Base-by-base conservation (phyloP, 2,797 vertebrate genomes). In the Melopsittacus undulatus region DNA sequence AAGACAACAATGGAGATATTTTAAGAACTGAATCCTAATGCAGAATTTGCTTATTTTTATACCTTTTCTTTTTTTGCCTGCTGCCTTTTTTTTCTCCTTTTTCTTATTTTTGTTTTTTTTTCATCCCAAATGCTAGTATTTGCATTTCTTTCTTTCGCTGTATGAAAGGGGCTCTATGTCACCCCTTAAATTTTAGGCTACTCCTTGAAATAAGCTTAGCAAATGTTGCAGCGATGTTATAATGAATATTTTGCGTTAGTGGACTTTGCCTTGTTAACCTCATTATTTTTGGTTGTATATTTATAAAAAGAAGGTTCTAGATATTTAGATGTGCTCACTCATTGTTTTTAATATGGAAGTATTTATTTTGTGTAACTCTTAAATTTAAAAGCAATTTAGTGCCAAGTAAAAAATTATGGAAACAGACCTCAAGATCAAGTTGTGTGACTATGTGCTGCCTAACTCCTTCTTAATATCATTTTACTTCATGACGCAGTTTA, bases 1-100 rank as follows among this genome's bases (percentile, higher is more conserved):
- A 64, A 80, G 79, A 77, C 59, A 91, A 91, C 66, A 96, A 87
- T 77, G 64, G 72, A 59, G 73, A 34, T 95, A 86, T 94, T 95
- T 83, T 89, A 88, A 72, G 62, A 92, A 77, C 54, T 72, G 83
- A 94, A 85, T 87, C 12, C 51, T 66, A 84, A 52, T 78, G 51
- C 10, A 75, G 21, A 87, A 77, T 75, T n/a, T 66, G 52, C 21
- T 46, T 45, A n/a, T 81, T 77, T 79, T 85, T 52, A 46, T 69
- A 42, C 3, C 0, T 32, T 42, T 66, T 7, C 20, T 49, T 75
- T 48, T 11, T 34, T 59, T 56, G 36, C 26, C 36, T 40, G 59
- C 23, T n/a, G 14, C 27, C 67, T 63, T 66, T 69, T 52, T 20
- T 30, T 52, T 54, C 32, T 54, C 21, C 21, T 22, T 46, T 46